Percentiles rank a stretch among this genome's conserved stretches.
Conservation (phyloP, 2,888 invertebrate genomes). For the Drosophila ezoana region DNA sequence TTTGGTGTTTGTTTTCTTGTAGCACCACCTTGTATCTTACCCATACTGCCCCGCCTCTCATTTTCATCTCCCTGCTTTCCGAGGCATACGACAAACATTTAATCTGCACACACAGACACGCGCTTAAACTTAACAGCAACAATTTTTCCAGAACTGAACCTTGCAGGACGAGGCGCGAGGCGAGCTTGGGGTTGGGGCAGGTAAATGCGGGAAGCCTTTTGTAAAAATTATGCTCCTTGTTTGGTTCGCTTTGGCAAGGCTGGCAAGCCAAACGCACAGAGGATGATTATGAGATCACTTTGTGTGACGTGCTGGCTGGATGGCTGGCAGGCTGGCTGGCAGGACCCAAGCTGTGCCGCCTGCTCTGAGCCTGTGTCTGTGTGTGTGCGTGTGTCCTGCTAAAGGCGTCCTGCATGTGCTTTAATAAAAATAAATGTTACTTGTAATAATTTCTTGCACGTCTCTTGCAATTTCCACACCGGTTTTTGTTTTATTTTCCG, state of each 20-base stretch:
- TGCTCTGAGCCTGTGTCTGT: not conserved
- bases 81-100: constrained; percentile 72
- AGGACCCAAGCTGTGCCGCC: constrained; percentile 46
- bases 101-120: constrained; percentile 70
- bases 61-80: constrained; percentile 13
- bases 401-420: constrained; percentile 54
- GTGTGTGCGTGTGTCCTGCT: constrained; percentile 35
- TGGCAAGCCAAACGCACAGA: constrained; percentile 67
- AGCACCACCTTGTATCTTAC: constrained; percentile 12
- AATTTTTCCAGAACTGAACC: constrained; percentile 44
- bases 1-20: constrained; percentile 44
- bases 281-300: constrained; percentile 83
- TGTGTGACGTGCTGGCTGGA: constrained; percentile 69
- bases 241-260: constrained; percentile 58
- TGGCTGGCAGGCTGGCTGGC: constrained; percentile 27
- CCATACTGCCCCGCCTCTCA: not conserved
- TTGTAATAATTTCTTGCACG: constrained; percentile 77
- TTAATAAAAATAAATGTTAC: constrained; percentile 80
- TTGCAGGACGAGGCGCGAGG: constrained; percentile 22
- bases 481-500: constrained; percentile 44
- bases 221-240: constrained; percentile 74
- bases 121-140: constrained; percentile 67
- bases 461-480: constrained; percentile 65
- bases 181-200: not conserved
- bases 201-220: constrained; percentile 43